Percentiles rank a stretch among this genome's conserved stretches.
Evolutionary conservation across 2,113 vertebrate genomes (phyloP).

Genomic region (Corydoras sp.): DNA sequence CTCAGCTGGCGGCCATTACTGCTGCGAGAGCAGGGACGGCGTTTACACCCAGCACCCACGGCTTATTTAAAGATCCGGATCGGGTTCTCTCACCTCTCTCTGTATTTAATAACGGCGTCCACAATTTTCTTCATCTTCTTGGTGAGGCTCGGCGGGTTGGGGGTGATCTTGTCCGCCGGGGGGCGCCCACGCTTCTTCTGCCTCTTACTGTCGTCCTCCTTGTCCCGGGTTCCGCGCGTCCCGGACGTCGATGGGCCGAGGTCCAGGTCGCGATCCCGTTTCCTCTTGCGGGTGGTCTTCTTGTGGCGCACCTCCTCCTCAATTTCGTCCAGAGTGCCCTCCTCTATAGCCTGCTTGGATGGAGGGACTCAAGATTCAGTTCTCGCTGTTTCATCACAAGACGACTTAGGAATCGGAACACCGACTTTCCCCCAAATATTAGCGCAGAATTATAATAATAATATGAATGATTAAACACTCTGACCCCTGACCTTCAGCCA

Average conservation of each 20-base stretch:
- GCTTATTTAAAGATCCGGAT: background rate
- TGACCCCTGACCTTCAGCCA: constrained; percentile 85
- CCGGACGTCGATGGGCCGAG: constrained; percentile 69
- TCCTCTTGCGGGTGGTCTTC: constrained; percentile 88
- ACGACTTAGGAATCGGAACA: too few relatives aligned
- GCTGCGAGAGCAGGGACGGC: constrained; percentile 35
- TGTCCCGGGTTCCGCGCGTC: constrained; percentile 76
- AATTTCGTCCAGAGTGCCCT: constrained; percentile 91
- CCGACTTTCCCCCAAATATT: too few relatives aligned
- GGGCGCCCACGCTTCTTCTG: constrained; percentile 88
- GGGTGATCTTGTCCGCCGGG: constrained; percentile 86
- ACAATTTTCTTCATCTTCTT: constrained; percentile 96
- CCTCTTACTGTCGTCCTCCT: constrained; percentile 86
- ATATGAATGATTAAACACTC: too few relatives aligned
- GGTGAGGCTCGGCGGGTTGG: constrained; percentile 85
- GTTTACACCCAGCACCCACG: background rate
- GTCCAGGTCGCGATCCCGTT: constrained; percentile 79
- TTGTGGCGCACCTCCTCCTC: constrained; percentile 94
- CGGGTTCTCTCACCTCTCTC: constrained; percentile 77
- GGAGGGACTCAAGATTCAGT: background rate
- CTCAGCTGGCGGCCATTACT: constrained; percentile 88
- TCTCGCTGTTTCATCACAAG: too few relatives aligned
- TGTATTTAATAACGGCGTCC: constrained; percentile 91
- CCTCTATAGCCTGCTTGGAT: constrained; percentile 82
- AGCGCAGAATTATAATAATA: too few relatives aligned